A percentile compares a stretch with the other conserved stretches of the same genome.
These are phyloP conservation scores for Helostoma temminkii DNA, from an alignment of 2,797 vertebrate species.

Conservation along the genomic window DNA sequence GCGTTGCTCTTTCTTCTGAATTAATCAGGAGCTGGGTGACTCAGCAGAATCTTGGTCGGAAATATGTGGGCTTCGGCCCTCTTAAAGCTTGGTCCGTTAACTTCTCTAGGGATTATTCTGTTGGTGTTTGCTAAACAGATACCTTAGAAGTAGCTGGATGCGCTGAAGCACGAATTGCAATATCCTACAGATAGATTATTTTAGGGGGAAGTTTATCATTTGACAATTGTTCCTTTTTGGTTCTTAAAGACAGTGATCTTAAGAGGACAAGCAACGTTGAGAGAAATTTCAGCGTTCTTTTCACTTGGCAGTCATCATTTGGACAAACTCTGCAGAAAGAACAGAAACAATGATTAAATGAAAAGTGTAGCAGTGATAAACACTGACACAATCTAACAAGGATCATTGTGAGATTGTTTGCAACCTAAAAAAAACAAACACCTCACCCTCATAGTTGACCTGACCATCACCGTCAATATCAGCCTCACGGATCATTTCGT, in stretches of 20 bases:
- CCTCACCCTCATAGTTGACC: constrained; percentile 93
- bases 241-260: constrained; percentile 86
- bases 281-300: constrained; percentile 69
- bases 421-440: not conserved
- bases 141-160: constrained; percentile 76
- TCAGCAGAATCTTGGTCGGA: constrained; percentile 78
- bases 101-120: constrained; percentile 82
- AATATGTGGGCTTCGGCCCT: constrained; percentile 75
- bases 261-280: constrained; percentile 86
- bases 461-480: constrained; percentile 93
- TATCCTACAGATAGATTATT: constrained; percentile 67
- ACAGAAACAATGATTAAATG: constrained; percentile 15
- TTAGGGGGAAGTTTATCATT: constrained; percentile 53
- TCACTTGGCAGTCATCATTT: constrained; percentile 97
- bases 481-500: constrained; percentile 93
- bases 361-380: not conserved
- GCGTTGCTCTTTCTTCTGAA: constrained; percentile 75
- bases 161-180: constrained; percentile 70
- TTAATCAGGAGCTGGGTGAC: constrained; percentile 75
- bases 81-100: constrained; percentile 83
- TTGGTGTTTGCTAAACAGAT: constrained; percentile 78
- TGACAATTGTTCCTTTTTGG: constrained; percentile 73
- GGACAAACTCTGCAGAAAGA: constrained; percentile 89
- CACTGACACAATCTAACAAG: not conserved
- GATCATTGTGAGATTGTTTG: not conserved